Conservation (phyloP, 2,797 vertebrate genomes). For the Notamacropus eugenii region DNA sequence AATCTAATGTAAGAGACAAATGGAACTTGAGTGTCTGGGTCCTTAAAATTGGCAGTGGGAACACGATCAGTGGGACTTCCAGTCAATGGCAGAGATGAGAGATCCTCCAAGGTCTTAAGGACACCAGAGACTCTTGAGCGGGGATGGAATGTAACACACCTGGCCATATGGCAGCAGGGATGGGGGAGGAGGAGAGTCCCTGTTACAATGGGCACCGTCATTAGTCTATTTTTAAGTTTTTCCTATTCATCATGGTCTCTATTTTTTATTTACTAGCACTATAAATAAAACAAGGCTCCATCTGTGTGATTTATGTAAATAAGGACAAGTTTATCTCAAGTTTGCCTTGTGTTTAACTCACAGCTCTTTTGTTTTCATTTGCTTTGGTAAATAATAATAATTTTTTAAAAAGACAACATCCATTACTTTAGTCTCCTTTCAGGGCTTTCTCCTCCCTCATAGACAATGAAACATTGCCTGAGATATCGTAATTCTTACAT, state of each 20-base stretch:
- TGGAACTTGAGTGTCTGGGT: not conserved
- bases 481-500: not conserved
- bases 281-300: slow-evolving; percentile 5
- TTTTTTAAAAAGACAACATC: not conserved
- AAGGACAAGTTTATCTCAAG: not conserved
- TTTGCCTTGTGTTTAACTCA: slow-evolving; percentile 21
- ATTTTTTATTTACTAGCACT: slow-evolving; percentile 14
- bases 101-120: not conserved
- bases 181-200: not conserved
- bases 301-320: slow-evolving; percentile 22
- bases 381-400: not conserved
- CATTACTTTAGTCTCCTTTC: not conserved
- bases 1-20: not conserved
- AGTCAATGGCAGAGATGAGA: not conserved
- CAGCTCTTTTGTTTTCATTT: slow-evolving; percentile 3
- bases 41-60: not conserved
- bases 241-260: not conserved
- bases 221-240: slow-evolving; percentile 23
- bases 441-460: not conserved
- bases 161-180: not conserved
- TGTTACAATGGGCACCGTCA: not conserved
- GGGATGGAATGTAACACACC: not conserved
- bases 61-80: not conserved
- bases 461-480: not conserved
- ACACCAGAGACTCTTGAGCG: not conserved